Conservation (phyloP, 2,797 vertebrate species). For the Fratercula arctica region DNA sequence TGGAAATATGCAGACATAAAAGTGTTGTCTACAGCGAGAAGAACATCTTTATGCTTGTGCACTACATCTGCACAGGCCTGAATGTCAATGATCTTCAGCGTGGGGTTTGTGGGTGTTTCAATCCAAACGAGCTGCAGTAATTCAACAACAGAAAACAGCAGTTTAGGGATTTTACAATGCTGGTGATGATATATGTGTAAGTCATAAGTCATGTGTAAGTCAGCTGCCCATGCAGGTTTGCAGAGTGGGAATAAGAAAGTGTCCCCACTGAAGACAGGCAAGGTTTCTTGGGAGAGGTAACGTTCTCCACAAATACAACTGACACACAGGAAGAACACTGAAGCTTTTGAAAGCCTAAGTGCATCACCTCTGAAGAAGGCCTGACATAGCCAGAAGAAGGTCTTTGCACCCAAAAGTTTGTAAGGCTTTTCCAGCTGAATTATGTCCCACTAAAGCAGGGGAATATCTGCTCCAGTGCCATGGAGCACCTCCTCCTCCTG, state of each 20-base stretch:
- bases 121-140: slow-evolving; percentile 89
- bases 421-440: background rate
- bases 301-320: background rate
- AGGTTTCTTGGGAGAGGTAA: background rate
- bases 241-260: background rate
- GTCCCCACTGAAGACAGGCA: background rate
- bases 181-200: background rate
- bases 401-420: fast-evolving
- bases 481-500: background rate
- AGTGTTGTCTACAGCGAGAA: slow-evolving; percentile 93
- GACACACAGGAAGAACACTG: background rate
- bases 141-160: background rate
- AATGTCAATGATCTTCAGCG: slow-evolving; percentile 90
- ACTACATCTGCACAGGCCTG: slow-evolving; percentile 80
- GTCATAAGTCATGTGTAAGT: too few species aligned
- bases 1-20: slow-evolving; percentile 98
- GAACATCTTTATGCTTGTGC: slow-evolving; percentile 80
- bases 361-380: background rate
- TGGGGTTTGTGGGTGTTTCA: slow-evolving; percentile 92
- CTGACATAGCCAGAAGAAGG: background rate
- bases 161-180: background rate
- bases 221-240: background rate
- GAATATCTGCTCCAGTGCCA: background rate
- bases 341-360: background rate
- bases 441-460: background rate